A percentile compares a stretch with the other conserved stretches of the same genome.
phyloP scores from a whole-genome alignment of 2,888 invertebrate genomes.

The Drosophila cognata region DNA sequence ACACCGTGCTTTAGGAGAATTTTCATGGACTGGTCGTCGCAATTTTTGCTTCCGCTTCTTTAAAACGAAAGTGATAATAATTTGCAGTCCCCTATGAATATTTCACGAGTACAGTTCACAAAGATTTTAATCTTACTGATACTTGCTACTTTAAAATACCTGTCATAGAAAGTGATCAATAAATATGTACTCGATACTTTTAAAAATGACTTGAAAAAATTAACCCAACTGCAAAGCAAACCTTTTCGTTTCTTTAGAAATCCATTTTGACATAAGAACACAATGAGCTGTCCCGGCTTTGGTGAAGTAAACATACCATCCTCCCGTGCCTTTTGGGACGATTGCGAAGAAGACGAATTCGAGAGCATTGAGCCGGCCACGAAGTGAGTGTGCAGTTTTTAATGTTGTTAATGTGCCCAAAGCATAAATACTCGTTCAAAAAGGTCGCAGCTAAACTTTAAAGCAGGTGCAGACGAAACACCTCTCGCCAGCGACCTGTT shows the following conservation, averaged over 20 bases:
- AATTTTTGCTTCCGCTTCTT: neutral
- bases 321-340: slow-evolving; percentile 85
- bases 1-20: neutral
- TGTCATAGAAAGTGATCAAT: neutral
- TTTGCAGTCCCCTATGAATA: neutral
- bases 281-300: slow-evolving; percentile 82
- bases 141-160: slow-evolving; percentile 31
- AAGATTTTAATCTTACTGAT: neutral
- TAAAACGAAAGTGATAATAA: neutral
- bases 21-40: neutral
- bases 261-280: neutral
- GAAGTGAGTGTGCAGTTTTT: slow-evolving; percentile 59
- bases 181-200: slow-evolving; percentile 48
- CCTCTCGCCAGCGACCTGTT: slow-evolving; percentile 68
- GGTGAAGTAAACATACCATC: slow-evolving; percentile 84
- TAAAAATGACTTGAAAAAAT: slow-evolving; percentile 58
- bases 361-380: slow-evolving; percentile 48
- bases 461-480: slow-evolving; percentile 26
- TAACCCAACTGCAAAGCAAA: slow-evolving; percentile 6
- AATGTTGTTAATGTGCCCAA: neutral
- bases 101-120: neutral
- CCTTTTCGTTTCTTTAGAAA: slow-evolving; percentile 7
- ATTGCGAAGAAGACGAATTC: slow-evolving; percentile 83
- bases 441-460: slow-evolving; percentile 68
- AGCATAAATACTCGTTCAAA: neutral